phyloP scores from a whole-genome alignment of 2,113 vertebrate genomes.

The Melanotaenia duboulayi region DNA sequence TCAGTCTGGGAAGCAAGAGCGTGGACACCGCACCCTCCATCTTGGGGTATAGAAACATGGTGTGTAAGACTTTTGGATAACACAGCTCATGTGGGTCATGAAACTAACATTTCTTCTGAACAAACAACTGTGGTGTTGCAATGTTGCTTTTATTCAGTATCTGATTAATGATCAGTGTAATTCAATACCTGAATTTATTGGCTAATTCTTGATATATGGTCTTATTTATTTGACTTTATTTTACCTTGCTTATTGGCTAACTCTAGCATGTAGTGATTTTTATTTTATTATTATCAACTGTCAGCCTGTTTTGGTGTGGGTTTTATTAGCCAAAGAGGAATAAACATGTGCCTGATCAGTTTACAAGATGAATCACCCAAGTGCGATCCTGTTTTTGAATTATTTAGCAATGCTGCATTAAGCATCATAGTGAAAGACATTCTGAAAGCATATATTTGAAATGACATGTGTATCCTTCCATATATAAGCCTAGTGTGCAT shows the following conservation, averaged over 20 bases:
- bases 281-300: not conserved
- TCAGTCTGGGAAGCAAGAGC: conserved; percentile 39
- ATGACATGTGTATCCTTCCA: not conserved
- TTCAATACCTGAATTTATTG: not conserved
- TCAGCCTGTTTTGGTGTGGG: no score
- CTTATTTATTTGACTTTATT: no score
- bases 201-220: no score
- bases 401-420: conserved; percentile 44
- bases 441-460: conserved; percentile 17
- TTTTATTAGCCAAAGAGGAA: no score
- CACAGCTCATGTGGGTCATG: conserved; percentile 40
- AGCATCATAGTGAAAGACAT: conserved; percentile 6
- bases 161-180: conserved; percentile 19
- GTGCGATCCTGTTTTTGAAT: conserved; percentile 46
- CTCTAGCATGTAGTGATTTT: not conserved
- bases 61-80: conserved; percentile 34
- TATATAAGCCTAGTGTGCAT: not conserved
- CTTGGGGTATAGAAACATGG: conserved; percentile 26
- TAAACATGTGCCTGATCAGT: conserved; percentile 1
- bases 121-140: conserved; percentile 19
- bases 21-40: conserved; percentile 40
- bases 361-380: conserved; percentile 23
- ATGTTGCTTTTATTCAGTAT: conserved; percentile 1
- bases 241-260: not conserved
- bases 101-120: conserved; percentile 42